A percentile compares a stretch with the other conserved stretches of the same genome.
Conservation (phyloP, 1,140 invertebrate genomes). For the Saccostrea glomerata region DNA sequence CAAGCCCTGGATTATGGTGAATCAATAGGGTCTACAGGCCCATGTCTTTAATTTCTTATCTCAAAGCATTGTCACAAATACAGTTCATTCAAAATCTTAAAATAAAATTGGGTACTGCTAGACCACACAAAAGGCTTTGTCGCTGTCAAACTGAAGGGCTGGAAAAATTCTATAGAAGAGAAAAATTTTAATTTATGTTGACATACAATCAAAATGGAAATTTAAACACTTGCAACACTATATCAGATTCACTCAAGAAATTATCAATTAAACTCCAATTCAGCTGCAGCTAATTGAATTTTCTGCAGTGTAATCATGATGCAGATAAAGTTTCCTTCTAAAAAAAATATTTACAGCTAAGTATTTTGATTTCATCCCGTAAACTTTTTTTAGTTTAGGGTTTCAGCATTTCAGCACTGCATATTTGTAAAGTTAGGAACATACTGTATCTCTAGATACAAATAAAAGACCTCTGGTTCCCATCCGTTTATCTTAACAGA, state of each 20-base stretch:
- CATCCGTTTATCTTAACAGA: neutral
- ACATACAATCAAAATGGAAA: slow-evolving; percentile 7
- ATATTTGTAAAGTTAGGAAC: no score
- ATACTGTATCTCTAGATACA: no score
- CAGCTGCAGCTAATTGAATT: neutral
- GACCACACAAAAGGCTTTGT: slow-evolving; percentile 21
- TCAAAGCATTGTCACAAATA: neutral
- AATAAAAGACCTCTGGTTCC: no score
- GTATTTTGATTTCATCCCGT: no score
- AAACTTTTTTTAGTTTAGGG: no score
- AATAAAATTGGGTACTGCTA: slow-evolving; percentile 14
- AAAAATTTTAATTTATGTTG: neutral
- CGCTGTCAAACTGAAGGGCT: neutral
- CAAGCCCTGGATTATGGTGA: neutral
- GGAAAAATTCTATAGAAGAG: neutral
- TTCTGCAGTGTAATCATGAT: slow-evolving; percentile 25
- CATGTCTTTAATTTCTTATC: neutral
- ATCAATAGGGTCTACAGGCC: slow-evolving; percentile 5
- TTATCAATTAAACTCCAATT: neutral
- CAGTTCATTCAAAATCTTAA: neutral
- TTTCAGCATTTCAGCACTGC: no score
- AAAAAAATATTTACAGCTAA: neutral
- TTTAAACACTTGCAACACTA: slow-evolving; percentile 19
- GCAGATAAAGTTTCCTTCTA: neutral
- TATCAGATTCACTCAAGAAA: neutral